These are phyloP conservation scores for Murina feae DNA, from an alignment of 2,113 vertebrate genomes.

Conservation along the genomic window DNA sequence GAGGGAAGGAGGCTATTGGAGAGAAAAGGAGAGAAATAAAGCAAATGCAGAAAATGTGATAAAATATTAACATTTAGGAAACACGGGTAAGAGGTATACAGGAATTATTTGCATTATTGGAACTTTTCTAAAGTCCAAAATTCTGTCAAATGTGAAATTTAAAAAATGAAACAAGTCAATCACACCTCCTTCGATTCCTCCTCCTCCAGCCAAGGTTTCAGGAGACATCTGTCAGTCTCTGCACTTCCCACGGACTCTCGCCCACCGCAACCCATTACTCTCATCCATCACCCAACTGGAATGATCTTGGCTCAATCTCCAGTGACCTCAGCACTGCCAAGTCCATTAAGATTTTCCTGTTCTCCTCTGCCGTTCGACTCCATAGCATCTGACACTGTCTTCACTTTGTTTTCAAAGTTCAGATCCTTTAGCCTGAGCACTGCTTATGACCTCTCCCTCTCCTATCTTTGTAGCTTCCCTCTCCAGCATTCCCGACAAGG, in stretches of 20 bases:
- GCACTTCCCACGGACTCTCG: not conserved
- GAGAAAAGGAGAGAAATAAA: not conserved
- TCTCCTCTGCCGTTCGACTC: not conserved
- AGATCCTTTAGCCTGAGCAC: not conserved
- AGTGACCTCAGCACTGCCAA: not conserved
- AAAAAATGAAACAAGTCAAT: not conserved
- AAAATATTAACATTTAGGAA: not conserved
- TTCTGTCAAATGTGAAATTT: not conserved
- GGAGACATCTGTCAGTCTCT: not conserved
- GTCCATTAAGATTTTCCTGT: not conserved
- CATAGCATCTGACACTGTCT: not conserved
- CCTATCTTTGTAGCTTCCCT: not conserved
- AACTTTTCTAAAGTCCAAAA: constrained; percentile 25
- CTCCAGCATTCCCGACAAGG: not conserved
- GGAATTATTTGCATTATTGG: not conserved
- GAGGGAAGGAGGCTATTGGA: not conserved
- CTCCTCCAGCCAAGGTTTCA: not conserved
- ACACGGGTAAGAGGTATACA: not conserved
- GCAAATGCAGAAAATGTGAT: not conserved
- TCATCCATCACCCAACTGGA: not conserved
- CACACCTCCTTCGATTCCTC: not conserved
- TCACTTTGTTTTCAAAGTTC: not conserved
- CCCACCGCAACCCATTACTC: not conserved
- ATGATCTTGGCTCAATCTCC: not conserved
- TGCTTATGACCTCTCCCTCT: not conserved